Conservation (phyloP, 2,888 invertebrate species). For the Pinctada fucata region DNA sequence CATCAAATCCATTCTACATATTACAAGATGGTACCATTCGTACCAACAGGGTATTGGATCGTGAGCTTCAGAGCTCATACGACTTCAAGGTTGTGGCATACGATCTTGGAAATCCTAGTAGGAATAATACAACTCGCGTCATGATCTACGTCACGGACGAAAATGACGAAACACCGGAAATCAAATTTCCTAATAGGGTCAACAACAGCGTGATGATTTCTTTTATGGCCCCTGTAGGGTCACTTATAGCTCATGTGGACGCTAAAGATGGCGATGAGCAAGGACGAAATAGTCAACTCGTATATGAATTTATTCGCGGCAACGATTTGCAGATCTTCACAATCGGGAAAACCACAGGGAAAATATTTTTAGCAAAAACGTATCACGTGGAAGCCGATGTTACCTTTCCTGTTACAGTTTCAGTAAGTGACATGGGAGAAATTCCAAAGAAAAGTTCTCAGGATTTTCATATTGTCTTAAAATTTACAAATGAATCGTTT, state of each 20-base stretch:
- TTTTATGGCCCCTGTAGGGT: constrained; percentile 52
- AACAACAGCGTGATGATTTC: constrained; percentile 60
- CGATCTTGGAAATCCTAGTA: constrained; percentile 47
- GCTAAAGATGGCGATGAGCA: constrained; percentile 66
- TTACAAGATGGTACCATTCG: constrained; percentile 47
- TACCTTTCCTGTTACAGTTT: constrained; percentile 33
- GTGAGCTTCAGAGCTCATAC: constrained; percentile 48
- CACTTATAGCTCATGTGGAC: constrained; percentile 57
- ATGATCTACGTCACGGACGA: constrained; percentile 60
- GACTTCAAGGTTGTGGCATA: constrained; percentile 50
- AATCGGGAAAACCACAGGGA: constrained; percentile 58
- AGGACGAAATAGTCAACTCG: constrained; percentile 62
- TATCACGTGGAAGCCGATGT: constrained; percentile 44
- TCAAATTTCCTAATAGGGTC: constrained; percentile 61
- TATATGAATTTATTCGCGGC: constrained; percentile 62
- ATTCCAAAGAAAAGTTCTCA: constrained; percentile 14
- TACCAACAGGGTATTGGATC: constrained; percentile 47
- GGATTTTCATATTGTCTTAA: constrained; percentile 29
- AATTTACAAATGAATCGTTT: constrained; percentile 42
- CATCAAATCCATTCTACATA: constrained; percentile 46
- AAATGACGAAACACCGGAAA: constrained; percentile 71
- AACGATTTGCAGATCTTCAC: constrained; percentile 66
- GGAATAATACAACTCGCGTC: constrained; percentile 46
- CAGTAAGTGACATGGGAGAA: constrained; percentile 24
- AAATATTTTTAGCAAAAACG: constrained; percentile 50